phyloP scores from a whole-genome alignment of 2,113 vertebrate genomes.

The Castor canadensis region DNA sequence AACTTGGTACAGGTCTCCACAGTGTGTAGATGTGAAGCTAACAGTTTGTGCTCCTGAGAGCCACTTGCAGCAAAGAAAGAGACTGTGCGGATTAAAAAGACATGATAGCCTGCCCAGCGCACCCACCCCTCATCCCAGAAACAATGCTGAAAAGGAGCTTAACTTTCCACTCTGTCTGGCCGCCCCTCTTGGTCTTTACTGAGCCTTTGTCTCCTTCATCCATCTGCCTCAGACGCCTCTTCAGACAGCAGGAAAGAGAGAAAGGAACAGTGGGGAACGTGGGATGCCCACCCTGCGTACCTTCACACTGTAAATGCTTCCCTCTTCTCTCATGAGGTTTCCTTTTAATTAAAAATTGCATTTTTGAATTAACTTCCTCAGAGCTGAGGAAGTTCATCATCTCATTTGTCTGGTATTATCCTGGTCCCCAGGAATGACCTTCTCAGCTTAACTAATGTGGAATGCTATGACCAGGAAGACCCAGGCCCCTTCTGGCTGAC shows the following conservation, averaged over 20 bases:
- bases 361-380: neutral
- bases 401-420: neutral
- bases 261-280: neutral
- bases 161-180: no score
- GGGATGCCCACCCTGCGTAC: neutral
- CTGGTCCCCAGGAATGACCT: neutral
- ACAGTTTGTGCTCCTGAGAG: neutral
- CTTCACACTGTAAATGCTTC: neutral
- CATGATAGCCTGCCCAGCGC: fast-evolving
- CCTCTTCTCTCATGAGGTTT: neutral
- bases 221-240: neutral
- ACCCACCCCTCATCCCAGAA: fast-evolving
- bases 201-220: neutral
- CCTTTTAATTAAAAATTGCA: neutral
- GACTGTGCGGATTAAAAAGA: fast-evolving
- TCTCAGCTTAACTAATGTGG: neutral
- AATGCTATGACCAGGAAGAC: neutral
- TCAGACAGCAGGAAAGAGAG: neutral
- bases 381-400: neutral
- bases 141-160: fast-evolving
- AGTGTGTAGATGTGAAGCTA: neutral
- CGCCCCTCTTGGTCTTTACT: fast-evolving
- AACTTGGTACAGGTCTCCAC: neutral
- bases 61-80: neutral
- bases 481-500: neutral